phyloP scores from a whole-genome alignment of 2,113 vertebrate genomes.

The Pterocles orientalis region DNA sequence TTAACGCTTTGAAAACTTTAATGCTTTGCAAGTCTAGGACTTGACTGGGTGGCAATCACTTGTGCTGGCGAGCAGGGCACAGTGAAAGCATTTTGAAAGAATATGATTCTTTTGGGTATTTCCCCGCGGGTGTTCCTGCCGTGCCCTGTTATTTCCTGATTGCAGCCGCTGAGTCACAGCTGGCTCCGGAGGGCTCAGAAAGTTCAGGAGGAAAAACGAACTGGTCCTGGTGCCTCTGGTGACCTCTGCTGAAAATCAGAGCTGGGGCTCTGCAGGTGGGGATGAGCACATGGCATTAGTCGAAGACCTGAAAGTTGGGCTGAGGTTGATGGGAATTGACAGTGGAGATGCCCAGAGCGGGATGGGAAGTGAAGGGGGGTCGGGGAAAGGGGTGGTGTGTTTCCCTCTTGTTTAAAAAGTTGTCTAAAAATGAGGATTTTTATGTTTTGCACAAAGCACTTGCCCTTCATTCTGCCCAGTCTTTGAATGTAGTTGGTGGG shows the following conservation, averaged over 20 bases:
- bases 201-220: neutral
- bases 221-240: neutral
- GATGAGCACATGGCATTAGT: neutral
- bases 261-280: neutral
- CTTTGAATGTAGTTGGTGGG: neutral
- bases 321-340: neutral
- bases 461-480: neutral
- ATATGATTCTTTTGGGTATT: neutral
- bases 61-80: neutral
- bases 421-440: neutral
- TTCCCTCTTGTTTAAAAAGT: neutral
- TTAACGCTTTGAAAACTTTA: neutral
- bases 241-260: neutral
- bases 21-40: neutral
- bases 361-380: neutral
- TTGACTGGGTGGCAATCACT: neutral
- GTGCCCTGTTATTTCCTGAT: constrained; percentile 14
- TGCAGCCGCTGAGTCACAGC: constrained; percentile 1
- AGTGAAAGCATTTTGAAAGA: neutral
- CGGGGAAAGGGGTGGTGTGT: rapidly evolving
- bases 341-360: neutral
- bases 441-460: neutral
- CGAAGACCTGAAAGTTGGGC: neutral
- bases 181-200: neutral
- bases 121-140: neutral